phyloP scores from a whole-genome alignment of 2,888 invertebrate species.

The Platycnemis pennipes region DNA sequence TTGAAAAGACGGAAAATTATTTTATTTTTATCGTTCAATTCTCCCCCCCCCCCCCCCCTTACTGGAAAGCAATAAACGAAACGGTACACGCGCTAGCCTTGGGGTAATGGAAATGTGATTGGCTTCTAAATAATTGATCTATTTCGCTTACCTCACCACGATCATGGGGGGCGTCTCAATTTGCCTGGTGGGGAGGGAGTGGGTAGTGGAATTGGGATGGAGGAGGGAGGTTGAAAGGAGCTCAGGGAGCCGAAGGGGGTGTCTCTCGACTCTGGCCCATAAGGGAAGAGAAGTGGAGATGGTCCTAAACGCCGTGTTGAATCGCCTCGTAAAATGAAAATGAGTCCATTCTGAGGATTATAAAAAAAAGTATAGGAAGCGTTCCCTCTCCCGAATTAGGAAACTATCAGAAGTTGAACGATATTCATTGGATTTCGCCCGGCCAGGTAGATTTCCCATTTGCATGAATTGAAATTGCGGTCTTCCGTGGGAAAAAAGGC shows the following conservation, averaged over 20 bases:
- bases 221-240: neutral
- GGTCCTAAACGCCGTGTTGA: neutral
- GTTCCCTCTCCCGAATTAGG: neutral
- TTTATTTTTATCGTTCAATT: neutral
- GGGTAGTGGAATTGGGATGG: neutral
- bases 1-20: neutral
- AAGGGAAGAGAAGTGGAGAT: neutral
- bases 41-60: neutral
- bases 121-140: neutral
- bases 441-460: neutral
- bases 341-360: neutral
- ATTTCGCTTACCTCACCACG: neutral
- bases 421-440: neutral
- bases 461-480: neutral
- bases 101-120: conserved; percentile 16
- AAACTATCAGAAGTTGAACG: neutral
- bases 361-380: neutral
- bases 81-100: neutral
- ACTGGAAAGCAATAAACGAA: neutral
- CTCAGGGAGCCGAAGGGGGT: neutral
- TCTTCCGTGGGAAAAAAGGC: too few species aligned
- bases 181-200: neutral
- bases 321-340: neutral
- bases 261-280: neutral
- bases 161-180: neutral